Evolutionary conservation across 1,140 invertebrate species (phyloP).

Genomic region (Drosophila murphyi): DNA sequence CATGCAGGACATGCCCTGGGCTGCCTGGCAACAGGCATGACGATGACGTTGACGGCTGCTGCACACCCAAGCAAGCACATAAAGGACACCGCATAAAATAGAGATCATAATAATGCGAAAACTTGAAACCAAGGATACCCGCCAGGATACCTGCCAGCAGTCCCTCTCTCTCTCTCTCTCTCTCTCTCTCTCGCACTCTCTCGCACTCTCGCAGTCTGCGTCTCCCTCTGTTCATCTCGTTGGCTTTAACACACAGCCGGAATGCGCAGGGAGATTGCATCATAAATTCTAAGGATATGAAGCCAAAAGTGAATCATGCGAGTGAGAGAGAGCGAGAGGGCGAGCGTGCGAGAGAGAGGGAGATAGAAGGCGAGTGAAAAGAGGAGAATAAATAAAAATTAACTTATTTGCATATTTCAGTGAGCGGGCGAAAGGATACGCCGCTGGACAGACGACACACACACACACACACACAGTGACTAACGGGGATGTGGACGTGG

Average conservation of each 20-base stretch:
- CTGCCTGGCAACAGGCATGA: constrained; percentile 63
- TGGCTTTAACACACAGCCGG: constrained; percentile 32
- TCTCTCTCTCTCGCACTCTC: background rate
- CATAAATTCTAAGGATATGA: constrained; percentile 72
- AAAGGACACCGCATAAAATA: constrained; percentile 55
- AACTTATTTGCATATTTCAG: constrained; percentile 79
- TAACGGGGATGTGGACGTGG: constrained; percentile 8
- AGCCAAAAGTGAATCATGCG: constrained; percentile 62
- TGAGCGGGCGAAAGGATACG: constrained; percentile 65
- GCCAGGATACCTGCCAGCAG: constrained; percentile 70
- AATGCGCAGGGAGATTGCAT: constrained; percentile 74
- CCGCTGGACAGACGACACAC: constrained; percentile 38
- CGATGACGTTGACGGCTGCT: constrained; percentile 50
- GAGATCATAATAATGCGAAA: constrained; percentile 78
- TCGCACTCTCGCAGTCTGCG: background rate
- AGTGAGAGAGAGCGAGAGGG: constrained; percentile 2
- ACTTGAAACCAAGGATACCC: constrained; percentile 79
- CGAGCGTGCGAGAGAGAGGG: background rate
- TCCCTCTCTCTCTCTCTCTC: constrained; percentile 8
- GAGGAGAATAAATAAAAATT: constrained; percentile 75
- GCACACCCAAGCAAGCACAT: constrained; percentile 42
- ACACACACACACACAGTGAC: constrained; percentile 24
- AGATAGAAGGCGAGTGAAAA: constrained; percentile 26
- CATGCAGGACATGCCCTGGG: constrained; percentile 30
- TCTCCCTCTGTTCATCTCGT: background rate